Base-by-base conservation (phyloP, 2,797 vertebrate genomes). In the Sebastolobus altivelis region DNA sequence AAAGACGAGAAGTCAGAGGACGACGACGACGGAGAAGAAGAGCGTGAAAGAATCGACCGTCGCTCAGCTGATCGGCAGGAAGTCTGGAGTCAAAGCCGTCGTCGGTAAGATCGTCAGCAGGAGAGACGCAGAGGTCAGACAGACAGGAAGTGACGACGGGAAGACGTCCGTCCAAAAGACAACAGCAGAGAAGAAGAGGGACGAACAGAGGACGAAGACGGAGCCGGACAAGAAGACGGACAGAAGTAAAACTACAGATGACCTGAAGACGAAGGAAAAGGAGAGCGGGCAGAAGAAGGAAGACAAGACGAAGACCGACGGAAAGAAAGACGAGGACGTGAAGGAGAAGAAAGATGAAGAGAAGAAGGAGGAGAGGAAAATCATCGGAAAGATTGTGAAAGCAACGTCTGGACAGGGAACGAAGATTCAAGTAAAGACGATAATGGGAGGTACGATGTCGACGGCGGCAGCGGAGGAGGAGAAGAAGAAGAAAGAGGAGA, bases 361-460 rank as follows among this genome's bases (percentile, higher is more conserved):
- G 8, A 54, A 11, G 56, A 87, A 86, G 20, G 89, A 86, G 0
- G 86, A 87, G 81, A 87, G 83, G 5, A 94, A 87, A 59, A 93
- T 94, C 0, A 94, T 94, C 3, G 94, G 92, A 1, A 94, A 94
- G 79, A 94, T 94, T 0, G 92, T 93, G 4, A 95, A 93, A n/a
- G 90, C 79, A 0, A 69, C 77, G 0, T 77, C 61, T 0, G 78
- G 67, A 6, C 81, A 75, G 5, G 81, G 89, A 10, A 3, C 84
- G 0, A 93, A 83, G 75, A 60, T 92, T 12, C 92, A 93, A 3
- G 29, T 92, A n/a, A 94, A 92, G 87, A 92, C 87, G 0, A 90
- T 90, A 25, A 89, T 91, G 82, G 92, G 90, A 68, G 79, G 87
- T 4, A 20, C 27, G 1, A 1, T 5, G 1, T 10, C 18, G 0